Evolutionary conservation across 1,140 invertebrate genomes (phyloP).

Genomic region (Diploscapter pachys): DNA sequence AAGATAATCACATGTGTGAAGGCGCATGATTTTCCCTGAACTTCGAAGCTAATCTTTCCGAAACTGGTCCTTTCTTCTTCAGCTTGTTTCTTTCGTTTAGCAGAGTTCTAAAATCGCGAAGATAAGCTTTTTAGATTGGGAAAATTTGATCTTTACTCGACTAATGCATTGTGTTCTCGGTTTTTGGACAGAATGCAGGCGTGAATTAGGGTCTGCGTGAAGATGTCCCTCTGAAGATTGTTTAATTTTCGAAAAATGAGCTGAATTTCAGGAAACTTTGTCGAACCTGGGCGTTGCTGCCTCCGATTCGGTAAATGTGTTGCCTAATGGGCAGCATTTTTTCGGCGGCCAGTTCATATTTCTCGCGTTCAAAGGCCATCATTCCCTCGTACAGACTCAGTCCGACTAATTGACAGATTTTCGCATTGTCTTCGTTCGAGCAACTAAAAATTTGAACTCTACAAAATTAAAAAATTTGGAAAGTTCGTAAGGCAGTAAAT

Average conservation of each 20-base stretch:
- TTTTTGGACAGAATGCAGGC: slow-evolving; percentile 60
- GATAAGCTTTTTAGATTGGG: too few relatives aligned
- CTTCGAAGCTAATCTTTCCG: slow-evolving; percentile 4
- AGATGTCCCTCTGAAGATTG: slow-evolving; percentile 59
- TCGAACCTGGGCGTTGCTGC: slow-evolving; percentile 62
- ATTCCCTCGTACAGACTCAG: slow-evolving; percentile 52
- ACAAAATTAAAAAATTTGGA: too few relatives aligned
- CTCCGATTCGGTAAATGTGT: slow-evolving; percentile 62
- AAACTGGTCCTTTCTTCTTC: slow-evolving; percentile 5
- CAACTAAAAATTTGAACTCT: not conserved
- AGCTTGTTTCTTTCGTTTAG: slow-evolving; percentile 5
- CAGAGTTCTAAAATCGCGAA: not conserved
- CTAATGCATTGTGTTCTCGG: slow-evolving; percentile 15
- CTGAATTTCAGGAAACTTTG: too few relatives aligned
- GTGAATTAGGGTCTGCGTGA: slow-evolving; percentile 61
- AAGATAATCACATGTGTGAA: too few relatives aligned
- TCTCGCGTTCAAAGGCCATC: slow-evolving; percentile 4
- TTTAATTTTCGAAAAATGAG: too few relatives aligned
- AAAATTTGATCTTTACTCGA: not conserved
- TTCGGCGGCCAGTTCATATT: slow-evolving; percentile 59
- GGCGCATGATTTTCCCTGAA: not conserved
- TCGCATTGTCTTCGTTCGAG: slow-evolving; percentile 8
- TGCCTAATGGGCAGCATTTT: slow-evolving; percentile 61
- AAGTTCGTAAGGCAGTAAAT: too few relatives aligned
- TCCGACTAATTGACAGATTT: slow-evolving; percentile 54